These are phyloP conservation scores for Penaeus indicus DNA, from an alignment of 1,140 invertebrate genomes.

Conservation along the genomic window DNA sequence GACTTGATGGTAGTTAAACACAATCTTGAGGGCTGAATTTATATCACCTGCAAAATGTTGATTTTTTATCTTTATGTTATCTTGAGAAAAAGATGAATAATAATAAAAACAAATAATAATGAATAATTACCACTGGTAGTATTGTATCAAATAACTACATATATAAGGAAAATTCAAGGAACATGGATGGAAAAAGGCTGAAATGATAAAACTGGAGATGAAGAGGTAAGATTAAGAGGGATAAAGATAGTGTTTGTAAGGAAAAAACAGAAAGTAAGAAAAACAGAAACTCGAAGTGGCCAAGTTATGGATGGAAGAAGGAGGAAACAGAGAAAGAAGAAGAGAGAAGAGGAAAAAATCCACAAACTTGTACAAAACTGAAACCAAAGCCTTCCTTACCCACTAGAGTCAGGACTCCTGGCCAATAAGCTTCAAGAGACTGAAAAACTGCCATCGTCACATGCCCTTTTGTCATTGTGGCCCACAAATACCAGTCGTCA, in stretches of 20 bases:
- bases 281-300: no score
- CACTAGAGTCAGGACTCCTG: constrained; percentile 91
- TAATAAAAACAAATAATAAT: neutral
- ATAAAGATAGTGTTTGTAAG: no score
- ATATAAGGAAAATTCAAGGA: no score
- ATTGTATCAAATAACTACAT: no score
- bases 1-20: constrained; percentile 96
- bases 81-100: neutral
- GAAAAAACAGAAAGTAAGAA: no score
- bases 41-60: constrained; percentile 80
- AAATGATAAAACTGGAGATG: no score
- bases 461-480: constrained; percentile 94
- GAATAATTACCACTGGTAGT: no score
- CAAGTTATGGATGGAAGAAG: neutral
- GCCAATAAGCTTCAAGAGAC: constrained; percentile 98
- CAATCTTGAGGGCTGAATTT: constrained; percentile 90
- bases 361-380: neutral
- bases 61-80: constrained; percentile 24
- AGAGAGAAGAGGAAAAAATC: neutral
- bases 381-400: constrained; percentile 58
- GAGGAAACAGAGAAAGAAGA: neutral
- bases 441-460: constrained; percentile 97
- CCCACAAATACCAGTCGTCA: constrained; percentile 96
- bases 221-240: no score
- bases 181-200: no score